phyloP scores from a whole-genome alignment of 2,797 vertebrate genomes.

The Echeneis naucrates region DNA sequence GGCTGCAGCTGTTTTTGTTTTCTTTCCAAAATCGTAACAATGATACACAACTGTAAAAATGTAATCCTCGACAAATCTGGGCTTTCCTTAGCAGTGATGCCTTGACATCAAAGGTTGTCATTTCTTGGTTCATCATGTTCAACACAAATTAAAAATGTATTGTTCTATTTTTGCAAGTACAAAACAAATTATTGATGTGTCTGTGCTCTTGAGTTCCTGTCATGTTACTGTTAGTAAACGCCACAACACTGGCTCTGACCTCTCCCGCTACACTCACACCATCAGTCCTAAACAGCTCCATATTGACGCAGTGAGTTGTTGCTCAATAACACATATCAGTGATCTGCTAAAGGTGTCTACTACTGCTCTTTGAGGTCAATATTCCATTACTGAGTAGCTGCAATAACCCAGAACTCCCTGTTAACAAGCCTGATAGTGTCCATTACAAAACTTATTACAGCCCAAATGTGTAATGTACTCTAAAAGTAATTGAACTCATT shows the following conservation, averaged over 20 bases:
- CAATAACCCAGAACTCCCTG: slow-evolving; percentile 4
- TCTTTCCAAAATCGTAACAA: neutral
- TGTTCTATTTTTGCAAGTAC: slow-evolving; percentile 40
- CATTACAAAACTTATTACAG: slow-evolving; percentile 30
- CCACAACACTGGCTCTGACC: slow-evolving; percentile 13
- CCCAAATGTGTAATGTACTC: slow-evolving; percentile 28
- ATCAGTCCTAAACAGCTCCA: slow-evolving; percentile 8
- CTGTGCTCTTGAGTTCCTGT: slow-evolving; percentile 5
- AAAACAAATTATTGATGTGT: slow-evolving; percentile 43
- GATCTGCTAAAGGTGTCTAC: neutral
- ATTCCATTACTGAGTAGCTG: neutral
- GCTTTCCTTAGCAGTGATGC: neutral
- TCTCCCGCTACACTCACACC: slow-evolving; percentile 37
- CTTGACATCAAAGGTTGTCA: neutral
- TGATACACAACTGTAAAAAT: neutral
- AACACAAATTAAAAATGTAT: slow-evolving; percentile 43
- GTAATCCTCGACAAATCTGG: neutral
- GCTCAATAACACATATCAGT: slow-evolving; percentile 21
- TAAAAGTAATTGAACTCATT: slow-evolving; percentile 28
- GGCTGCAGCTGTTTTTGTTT: slow-evolving; percentile 15
- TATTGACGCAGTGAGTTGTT: slow-evolving; percentile 18
- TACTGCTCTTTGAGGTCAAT: neutral
- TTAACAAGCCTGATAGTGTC: slow-evolving; percentile 11
- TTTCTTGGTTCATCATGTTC: slow-evolving; percentile 1
- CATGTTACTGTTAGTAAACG: slow-evolving; percentile 6